phyloP scores from a whole-genome alignment of 2,888 invertebrate species.

The Bellardia bayeri region DNA sequence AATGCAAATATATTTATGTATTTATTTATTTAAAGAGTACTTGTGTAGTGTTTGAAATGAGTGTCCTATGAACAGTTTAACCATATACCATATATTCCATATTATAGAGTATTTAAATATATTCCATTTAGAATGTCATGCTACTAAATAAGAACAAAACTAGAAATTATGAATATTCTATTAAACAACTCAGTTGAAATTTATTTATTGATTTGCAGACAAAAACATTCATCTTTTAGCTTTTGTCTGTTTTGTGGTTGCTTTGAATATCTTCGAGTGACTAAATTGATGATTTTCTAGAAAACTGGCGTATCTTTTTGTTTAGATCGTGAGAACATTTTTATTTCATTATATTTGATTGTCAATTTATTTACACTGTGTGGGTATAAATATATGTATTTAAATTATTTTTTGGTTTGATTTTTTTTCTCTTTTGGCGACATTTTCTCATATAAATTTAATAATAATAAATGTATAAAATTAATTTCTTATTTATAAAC shows the following conservation, averaged over 20 bases:
- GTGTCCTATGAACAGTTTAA: too few species aligned
- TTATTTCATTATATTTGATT: slow-evolving; percentile 41
- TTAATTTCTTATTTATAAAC: slow-evolving; percentile 46
- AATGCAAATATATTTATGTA: too few species aligned
- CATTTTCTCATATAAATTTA: slow-evolving; percentile 70
- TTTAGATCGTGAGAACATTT: slow-evolving; percentile 68
- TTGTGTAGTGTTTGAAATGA: too few species aligned
- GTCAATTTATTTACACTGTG: slow-evolving; percentile 29
- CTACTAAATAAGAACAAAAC: slow-evolving; percentile 47
- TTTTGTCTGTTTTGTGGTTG: slow-evolving; percentile 42
- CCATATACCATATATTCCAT: background rate
- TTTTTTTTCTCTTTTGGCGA: slow-evolving; percentile 34
- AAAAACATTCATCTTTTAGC: slow-evolving; percentile 54
- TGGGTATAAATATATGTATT: background rate
- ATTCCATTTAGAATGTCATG: slow-evolving; percentile 41
- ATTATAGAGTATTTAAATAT: background rate
- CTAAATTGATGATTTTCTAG: slow-evolving; percentile 52
- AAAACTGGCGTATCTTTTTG: slow-evolving; percentile 55
- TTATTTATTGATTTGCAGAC: slow-evolving; percentile 58
- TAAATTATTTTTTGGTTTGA: slow-evolving; percentile 10
- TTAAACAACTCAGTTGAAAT: slow-evolving; percentile 52
- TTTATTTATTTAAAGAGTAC: too few species aligned
- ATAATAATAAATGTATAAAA: slow-evolving; percentile 47
- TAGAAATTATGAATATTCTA: slow-evolving; percentile 72
- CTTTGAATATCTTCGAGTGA: background rate